A percentile compares a stretch with the other conserved stretches of the same genome.
These are phyloP conservation scores for Sardina pilchardus DNA, from an alignment of 2,113 vertebrate species.

Conservation along the genomic window DNA sequence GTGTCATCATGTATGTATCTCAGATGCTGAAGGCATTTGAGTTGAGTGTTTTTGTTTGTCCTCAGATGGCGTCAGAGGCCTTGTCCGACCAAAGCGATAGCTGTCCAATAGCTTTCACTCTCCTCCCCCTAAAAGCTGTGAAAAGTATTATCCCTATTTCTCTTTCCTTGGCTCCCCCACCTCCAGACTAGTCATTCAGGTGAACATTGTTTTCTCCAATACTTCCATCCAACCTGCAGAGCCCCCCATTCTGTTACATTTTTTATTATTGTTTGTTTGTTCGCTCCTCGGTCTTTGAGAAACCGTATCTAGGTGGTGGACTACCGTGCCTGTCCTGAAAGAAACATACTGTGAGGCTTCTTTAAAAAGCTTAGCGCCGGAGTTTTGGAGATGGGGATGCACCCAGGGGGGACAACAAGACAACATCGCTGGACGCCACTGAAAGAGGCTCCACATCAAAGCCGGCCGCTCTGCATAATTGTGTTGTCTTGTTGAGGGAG, in stretches of 20 bases:
- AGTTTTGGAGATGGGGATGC: background rate
- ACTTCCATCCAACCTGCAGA: background rate
- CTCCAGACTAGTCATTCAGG: background rate
- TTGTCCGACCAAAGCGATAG: background rate
- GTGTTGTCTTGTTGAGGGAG: slow-evolving; percentile 17
- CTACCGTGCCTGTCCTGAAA: background rate
- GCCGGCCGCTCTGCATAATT: background rate
- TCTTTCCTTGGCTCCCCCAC: background rate
- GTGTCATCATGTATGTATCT: background rate
- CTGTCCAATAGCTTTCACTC: too few species aligned
- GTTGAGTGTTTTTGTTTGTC: background rate
- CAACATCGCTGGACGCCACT: background rate
- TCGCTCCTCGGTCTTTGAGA: background rate
- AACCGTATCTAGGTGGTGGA: background rate
- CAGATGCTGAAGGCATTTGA: too few species aligned
- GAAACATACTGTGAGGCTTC: background rate
- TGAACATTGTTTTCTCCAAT: background rate
- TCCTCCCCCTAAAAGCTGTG: background rate
- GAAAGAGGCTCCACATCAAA: background rate
- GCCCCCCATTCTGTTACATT: background rate
- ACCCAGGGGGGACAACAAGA: background rate
- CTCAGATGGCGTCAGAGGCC: background rate
- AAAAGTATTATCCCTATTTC: background rate
- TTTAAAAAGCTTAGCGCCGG: background rate
- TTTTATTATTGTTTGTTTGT: background rate